These are phyloP conservation scores for Pentamera pediparva DNA, from an alignment of 53 echinoderm and acorn worm genomes.

Conservation along the genomic window DNA sequence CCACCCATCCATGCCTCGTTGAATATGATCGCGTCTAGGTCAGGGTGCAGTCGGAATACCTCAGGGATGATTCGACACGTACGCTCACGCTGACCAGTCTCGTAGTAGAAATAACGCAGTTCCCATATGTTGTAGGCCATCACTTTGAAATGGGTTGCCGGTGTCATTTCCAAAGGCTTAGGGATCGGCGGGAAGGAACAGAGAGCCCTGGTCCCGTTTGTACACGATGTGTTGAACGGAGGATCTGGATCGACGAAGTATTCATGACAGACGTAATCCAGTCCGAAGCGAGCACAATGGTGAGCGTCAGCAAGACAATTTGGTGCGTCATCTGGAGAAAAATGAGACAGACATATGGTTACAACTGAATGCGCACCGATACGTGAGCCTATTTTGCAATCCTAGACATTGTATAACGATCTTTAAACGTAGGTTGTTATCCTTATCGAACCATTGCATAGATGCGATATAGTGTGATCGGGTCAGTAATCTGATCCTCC, in stretches of 20 bases:
- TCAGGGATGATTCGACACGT: slow-evolving; percentile 76
- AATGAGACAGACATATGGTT: neutral
- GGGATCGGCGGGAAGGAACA: slow-evolving; percentile 52
- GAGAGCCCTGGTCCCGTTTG: slow-evolving; percentile 58
- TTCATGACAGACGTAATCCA: slow-evolving; percentile 68
- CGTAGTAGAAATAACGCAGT: slow-evolving; percentile 56
- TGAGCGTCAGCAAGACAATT: slow-evolving; percentile 49
- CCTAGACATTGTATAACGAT: no score
- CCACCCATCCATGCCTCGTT: slow-evolving; percentile 90
- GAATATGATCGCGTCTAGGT: slow-evolving; percentile 78
- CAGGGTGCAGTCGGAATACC: slow-evolving; percentile 57
- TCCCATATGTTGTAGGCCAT: slow-evolving; percentile 89
- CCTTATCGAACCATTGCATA: no score
- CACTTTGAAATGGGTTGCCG: slow-evolving; percentile 59
- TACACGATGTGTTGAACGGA: slow-evolving; percentile 22
- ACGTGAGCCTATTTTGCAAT: no score
- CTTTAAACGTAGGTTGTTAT: no score
- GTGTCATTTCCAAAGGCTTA: slow-evolving; percentile 43
- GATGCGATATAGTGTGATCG: no score
- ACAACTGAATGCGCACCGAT: no score
- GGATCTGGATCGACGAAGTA: slow-evolving; percentile 41
- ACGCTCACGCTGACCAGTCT: slow-evolving; percentile 80
- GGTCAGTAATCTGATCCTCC: no score
- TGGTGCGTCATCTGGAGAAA: slow-evolving; percentile 47
- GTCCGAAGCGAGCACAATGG: slow-evolving; percentile 59